Percentiles rank a stretch among this genome's conserved stretches.
phyloP scores from a whole-genome alignment of 2,888 invertebrate species.

The Oscheius sp. region DNA sequence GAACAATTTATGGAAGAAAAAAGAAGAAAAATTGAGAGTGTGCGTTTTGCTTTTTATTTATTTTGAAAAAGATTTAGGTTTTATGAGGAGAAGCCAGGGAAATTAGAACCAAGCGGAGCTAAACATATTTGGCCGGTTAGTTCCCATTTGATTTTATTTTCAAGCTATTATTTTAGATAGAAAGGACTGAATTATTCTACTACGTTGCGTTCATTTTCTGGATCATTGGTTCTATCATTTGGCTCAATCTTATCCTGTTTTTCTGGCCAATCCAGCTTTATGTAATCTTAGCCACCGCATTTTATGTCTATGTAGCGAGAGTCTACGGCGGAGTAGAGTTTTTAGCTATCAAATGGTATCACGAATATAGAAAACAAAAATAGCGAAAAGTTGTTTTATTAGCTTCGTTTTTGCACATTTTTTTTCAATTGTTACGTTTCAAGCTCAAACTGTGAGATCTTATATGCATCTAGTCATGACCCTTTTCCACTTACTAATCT shows the following conservation, averaged over 20 bases:
- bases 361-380: background rate
- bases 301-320: constrained; percentile 49
- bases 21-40: constrained; percentile 69
- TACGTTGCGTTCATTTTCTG: constrained; percentile 56
- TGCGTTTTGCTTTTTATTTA: background rate
- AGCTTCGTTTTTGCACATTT: too few species aligned
- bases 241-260: constrained; percentile 45
- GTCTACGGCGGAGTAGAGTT: constrained; percentile 59
- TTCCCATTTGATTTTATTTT: background rate
- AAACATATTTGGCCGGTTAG: constrained; percentile 48
- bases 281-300: constrained; percentile 41
- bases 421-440: too few species aligned
- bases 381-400: background rate
- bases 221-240: constrained; percentile 52
- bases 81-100: constrained; percentile 4
- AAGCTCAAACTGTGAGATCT: too few species aligned
- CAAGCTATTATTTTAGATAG: constrained; percentile 31
- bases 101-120: constrained; percentile 42
- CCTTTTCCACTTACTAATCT: too few species aligned
- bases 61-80: constrained; percentile 20
- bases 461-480: too few species aligned
- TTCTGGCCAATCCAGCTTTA: constrained; percentile 49
- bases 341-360: constrained; percentile 59
- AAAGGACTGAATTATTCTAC: constrained; percentile 50
- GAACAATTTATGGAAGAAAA: constrained; percentile 70